Base-by-base conservation (phyloP, 2,888 invertebrate species). In the Heliconius ismenius region DNA sequence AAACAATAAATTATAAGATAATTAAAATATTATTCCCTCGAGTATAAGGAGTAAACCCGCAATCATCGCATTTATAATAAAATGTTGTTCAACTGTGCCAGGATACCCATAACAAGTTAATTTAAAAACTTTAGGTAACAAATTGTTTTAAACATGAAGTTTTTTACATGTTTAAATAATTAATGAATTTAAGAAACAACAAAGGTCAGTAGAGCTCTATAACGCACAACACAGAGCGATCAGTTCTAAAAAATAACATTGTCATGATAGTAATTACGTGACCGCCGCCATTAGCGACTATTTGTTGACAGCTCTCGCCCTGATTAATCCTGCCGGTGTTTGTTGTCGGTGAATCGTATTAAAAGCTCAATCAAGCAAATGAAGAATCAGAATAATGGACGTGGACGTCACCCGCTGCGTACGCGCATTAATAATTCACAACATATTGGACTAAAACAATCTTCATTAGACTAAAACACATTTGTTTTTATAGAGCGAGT, bases 321-420 rank as follows among this genome's bases (percentile, higher is more conserved):
- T 90, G 92, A 92, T 92, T 92, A 93, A 92, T 91, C 89, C 90
- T 82, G 82, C 85, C 89, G 86, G 85, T 87, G 87, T 88, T 88
- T 88, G 90, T 88, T 89, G 92, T 90, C 92, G 91, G 91, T 89
- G 88, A 92, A 92, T 92, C 91, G 89, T 90, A 93, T 93, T 94
- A 93, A 94, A 94, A 93, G 93, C 93, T 93, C 91, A 93, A 94
- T 94, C 94, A 94, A 93, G 90, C 87, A 94, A 94, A 94, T 94
- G 94, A 92, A 91, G 93, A 94, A 93, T 93, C 93, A 91, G 91
- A 90, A 92, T 94, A 93, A 94, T 93, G 92, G 87, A 92, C 88
- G 88, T 85, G 87, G 86, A 82, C 84, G 87, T 86, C 89, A 87
- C 87, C 91, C 89, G 87, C 87, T 93, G 93, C 93, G 93, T 93